Evolutionary conservation across 2,113 vertebrate species (phyloP), one percentile per base, ranked within the genome.

Genomic region (Cephalophus harveyi): DNA sequence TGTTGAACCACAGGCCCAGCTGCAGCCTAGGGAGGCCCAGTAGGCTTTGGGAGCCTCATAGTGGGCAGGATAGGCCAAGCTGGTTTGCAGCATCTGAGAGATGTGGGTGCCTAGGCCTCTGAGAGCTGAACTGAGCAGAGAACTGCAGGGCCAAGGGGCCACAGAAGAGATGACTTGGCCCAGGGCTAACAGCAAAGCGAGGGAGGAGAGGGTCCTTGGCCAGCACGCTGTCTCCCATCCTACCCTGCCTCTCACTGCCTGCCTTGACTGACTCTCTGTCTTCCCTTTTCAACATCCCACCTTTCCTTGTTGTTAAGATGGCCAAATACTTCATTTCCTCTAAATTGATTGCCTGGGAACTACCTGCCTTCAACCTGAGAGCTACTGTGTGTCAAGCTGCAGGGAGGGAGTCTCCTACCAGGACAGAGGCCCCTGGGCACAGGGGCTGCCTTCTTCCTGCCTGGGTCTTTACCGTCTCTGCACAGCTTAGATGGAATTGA

Each of bases 311-410:
- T 89, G 43, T 97, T 96, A 95, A 97, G 91, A 97, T 97, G 97
- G 98, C 98, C 98, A 98, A 98, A 98, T 97, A 97, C 96, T 97
- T 95, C 93, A 97, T 91, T 95, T 95, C 94, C 79, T 98, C 95
- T 97, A 93, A 97, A 46, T 71, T 89, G 91, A 95, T 97, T 94
- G 93, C 95, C 95, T 97, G 97, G 95, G 97, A 97, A 96, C 96
- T 93, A 94, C 95, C 95, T 97, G 97, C 95, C 97, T 97, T 97
- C 46, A 12, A 88, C 81, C 90, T 1, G 13, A 94, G 95, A 97
- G 96, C 97, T 97, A 71, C 94, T 93, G 62, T 93, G 57, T 97
- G 48, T 94, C 87, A 84, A 67, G 96, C 92, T 95, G 55, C 4
- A 1, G 16, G 86, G 82, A 97, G 71, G 94, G 95, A 91, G 86